phyloP scores from a whole-genome alignment of 2,113 vertebrate species.

The Silurus glanis region DNA sequence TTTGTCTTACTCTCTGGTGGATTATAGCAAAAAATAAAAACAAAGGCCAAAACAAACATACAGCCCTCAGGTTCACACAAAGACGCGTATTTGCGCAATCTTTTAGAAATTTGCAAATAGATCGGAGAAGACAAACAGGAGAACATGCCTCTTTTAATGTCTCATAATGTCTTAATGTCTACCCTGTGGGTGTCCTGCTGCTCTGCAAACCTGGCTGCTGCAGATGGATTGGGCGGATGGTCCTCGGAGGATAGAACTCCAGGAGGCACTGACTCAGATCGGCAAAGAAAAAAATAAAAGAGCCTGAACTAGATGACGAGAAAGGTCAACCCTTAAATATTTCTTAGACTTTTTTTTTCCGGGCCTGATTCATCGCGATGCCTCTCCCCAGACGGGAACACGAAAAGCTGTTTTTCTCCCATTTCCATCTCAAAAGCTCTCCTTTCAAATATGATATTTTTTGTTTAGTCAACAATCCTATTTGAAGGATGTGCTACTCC shows the following conservation, averaged over 20 bases:
- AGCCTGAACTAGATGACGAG: not conserved
- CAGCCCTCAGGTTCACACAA: not conserved
- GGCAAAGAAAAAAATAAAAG: not conserved
- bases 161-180: too few species aligned
- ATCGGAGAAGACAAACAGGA: not conserved
- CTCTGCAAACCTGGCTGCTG: not conserved
- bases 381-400: not conserved
- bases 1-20: not conserved
- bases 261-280: constrained; percentile 29
- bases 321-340: not conserved
- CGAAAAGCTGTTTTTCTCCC: not conserved
- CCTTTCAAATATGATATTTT: constrained; percentile 11
- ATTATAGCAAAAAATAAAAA: not conserved
- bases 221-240: constrained; percentile 6
- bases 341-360: not conserved
- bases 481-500: not conserved
- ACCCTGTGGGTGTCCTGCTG: constrained; percentile 6
- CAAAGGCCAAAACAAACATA: constrained; percentile 11
- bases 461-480: constrained; percentile 10
- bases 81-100: not conserved
- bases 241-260: not conserved
- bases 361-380: not conserved
- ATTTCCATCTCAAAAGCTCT: constrained; percentile 24
- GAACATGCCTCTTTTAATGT: constrained; percentile 7
- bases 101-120: not conserved